phyloP scores from a whole-genome alignment of 2,113 vertebrate species.

The Talpa occidentalis region DNA sequence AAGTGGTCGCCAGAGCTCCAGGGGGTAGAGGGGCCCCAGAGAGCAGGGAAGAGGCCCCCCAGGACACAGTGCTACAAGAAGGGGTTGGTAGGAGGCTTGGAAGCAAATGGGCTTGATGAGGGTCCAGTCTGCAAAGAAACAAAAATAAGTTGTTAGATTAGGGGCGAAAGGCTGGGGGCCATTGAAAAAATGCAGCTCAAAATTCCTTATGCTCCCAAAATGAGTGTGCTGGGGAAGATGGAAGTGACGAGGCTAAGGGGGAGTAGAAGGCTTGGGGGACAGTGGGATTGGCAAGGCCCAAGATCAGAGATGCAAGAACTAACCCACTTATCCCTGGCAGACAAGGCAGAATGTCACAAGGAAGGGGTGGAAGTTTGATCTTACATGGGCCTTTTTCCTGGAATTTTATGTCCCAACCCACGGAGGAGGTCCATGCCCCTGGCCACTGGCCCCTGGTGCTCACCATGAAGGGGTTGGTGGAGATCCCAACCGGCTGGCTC shows the following conservation, averaged over 20 bases:
- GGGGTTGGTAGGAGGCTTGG: constrained; percentile 82
- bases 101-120: constrained; percentile 69
- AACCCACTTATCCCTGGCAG: not conserved
- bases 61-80: constrained; percentile 82
- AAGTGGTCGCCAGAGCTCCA: constrained; percentile 39
- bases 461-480: constrained; percentile 84
- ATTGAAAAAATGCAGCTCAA: not conserved
- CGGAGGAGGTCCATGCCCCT: not conserved
- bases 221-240: not conserved
- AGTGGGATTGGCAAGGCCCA: not conserved
- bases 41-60: not conserved
- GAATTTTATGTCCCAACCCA: not conserved
- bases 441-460: not conserved
- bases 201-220: not conserved
- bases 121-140: constrained; percentile 73
- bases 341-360: not conserved
- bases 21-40: not conserved
- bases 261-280: not conserved
- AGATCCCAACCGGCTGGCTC: constrained; percentile 63
- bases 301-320: not conserved
- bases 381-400: not conserved
- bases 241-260: not conserved
- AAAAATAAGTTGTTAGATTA: not conserved
- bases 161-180: not conserved
- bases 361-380: not conserved